Conservation (phyloP, 2,797 vertebrate genomes). For the Coracias cyanogaster region DNA sequence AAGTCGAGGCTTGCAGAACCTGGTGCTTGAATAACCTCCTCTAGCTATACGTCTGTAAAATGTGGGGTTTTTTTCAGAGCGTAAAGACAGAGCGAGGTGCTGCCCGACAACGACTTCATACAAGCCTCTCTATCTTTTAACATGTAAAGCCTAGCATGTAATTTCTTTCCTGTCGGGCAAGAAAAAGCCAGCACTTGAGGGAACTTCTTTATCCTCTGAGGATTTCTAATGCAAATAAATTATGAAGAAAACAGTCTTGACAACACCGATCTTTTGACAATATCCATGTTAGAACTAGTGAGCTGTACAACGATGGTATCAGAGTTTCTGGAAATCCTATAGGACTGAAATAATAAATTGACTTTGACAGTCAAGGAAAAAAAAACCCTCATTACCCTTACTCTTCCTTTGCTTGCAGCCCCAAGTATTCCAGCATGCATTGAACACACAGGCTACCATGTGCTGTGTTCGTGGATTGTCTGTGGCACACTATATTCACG, state of each 20-base stretch:
- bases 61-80: neutral
- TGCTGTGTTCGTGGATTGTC: conserved; percentile 43
- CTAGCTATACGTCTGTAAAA: neutral
- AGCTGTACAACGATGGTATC: conserved; percentile 71
- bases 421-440: conserved; percentile 36
- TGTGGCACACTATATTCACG: conserved; percentile 23
- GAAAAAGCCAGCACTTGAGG: neutral
- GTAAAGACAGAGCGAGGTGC: neutral
- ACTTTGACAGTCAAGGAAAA: conserved; percentile 68
- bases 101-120: conserved; percentile 1
- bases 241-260: conserved; percentile 41
- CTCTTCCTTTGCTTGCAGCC: conserved; percentile 56
- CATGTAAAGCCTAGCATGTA: conserved; percentile 1
- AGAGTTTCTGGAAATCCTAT: conserved; percentile 75
- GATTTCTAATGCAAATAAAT: conserved; percentile 55
- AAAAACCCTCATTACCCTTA: conserved; percentile 50
- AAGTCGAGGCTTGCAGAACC: neutral
- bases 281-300: conserved; percentile 72
- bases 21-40: neutral
- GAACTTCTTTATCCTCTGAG: conserved; percentile 20
- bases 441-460: conserved; percentile 32
- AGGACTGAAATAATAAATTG: conserved; percentile 78
- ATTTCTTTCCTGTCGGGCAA: conserved; percentile 43
- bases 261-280: conserved; percentile 64
- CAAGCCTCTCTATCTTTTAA: neutral